Evolutionary conservation across 2,113 vertebrate genomes (phyloP), one percentile per base, ranked within the genome.

Genomic region (Tetraodon nigroviridis): DNA sequence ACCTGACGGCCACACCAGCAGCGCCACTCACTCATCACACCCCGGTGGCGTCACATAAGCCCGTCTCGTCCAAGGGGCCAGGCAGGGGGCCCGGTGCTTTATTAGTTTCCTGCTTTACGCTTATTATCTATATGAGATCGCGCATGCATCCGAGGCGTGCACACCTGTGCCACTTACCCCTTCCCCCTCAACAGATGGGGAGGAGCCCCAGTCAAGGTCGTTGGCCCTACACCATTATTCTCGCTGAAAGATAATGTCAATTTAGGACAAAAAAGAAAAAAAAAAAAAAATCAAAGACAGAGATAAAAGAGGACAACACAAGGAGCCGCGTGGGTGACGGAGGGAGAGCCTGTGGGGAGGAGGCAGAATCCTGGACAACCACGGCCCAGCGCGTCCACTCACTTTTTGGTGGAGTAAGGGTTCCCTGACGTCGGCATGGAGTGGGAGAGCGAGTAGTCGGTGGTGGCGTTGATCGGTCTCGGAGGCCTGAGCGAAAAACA

Each of bases 371-470:
- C 66, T 79, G 77, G 73, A 51, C 82, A 65, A 29, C 63, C 20
- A 48, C 82, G 79, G 72, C 75, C 62, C 7, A 5, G 32, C 29
- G 37, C 22, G 44, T 49, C 22, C 55, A 92, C 96, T 96, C 88
- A 99, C 97, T 92, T 94, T 92, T 94, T 95, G 85, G 93, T 96
- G 86, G 95, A 93, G 84, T 95, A 96, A 64, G 95, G 94, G 76
- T 95, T 98, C 93, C 95, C 95, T 94, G 95, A 94, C 82, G 89
- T 91, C 83, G 95, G 95, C 86, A 98, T 95, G 59, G 97, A 95
- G 87, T 97, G 95, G 76, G 94, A 98, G 87, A 99, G 91, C 41
- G 94, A 83, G 64, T 92, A 91, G 76, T 98, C 97, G 0, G 92
- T 98, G 92, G 93, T 92, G 90, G 92, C 90, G 87, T 93, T 96